Percentiles rank a stretch among this genome's conserved stretches.
Conservation (phyloP, 2,113 vertebrate genomes). For the Phyllostomus discolor region DNA sequence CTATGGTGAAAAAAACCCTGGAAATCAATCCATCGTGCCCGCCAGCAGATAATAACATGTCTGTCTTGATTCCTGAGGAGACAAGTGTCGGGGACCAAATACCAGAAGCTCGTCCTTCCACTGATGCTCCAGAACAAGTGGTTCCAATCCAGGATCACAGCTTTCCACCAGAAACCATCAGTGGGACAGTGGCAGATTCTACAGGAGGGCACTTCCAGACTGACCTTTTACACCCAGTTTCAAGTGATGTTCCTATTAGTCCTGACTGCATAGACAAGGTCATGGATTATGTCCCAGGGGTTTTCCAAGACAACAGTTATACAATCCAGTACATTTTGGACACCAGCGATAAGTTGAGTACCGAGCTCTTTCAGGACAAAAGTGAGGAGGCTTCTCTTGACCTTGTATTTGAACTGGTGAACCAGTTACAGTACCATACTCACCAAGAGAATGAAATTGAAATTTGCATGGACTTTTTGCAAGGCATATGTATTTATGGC, state of each 20-base stretch:
- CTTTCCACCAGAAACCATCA: constrained; percentile 76
- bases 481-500: constrained; percentile 92
- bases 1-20: constrained; percentile 88
- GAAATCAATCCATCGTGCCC: constrained; percentile 85
- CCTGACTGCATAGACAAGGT: constrained; percentile 85
- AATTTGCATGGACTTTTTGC: constrained; percentile 97
- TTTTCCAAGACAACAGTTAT: constrained; percentile 81
- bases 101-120: constrained; percentile 69
- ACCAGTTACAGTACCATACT: constrained; percentile 97
- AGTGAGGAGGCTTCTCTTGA: constrained; percentile 97
- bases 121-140: constrained; percentile 73
- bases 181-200: constrained; percentile 72
- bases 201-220: constrained; percentile 80
- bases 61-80: constrained; percentile 77
- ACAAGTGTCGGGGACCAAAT: constrained; percentile 70
- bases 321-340: constrained; percentile 81
- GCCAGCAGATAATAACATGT: constrained; percentile 78
- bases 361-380: constrained; percentile 95
- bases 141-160: constrained; percentile 75
- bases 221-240: constrained; percentile 77
- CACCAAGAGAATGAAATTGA: constrained; percentile 92
- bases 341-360: constrained; percentile 79
- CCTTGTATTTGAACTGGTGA: constrained; percentile 96
- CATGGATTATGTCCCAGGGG: constrained; percentile 84
- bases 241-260: constrained; percentile 77